Evolutionary conservation across 2,888 invertebrate genomes (phyloP).

Genomic region (Carcina quercana): DNA sequence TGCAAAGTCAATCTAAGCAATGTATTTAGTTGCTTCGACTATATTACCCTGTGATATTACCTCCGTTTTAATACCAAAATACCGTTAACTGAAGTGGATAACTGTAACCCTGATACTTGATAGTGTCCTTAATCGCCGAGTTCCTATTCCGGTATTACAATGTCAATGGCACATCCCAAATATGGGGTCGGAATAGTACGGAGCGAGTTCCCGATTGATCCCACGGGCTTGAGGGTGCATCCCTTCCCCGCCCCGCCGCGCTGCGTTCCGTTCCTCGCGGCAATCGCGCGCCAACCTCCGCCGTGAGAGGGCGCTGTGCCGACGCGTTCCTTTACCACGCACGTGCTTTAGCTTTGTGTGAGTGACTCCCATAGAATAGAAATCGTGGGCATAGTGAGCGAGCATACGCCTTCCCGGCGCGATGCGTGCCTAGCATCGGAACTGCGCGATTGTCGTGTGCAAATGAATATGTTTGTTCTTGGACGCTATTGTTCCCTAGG

Average conservation of each 20-base stretch:
- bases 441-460: conserved; percentile 47
- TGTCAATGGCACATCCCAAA: conserved; percentile 39
- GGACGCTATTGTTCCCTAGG: conserved; percentile 50
- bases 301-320: conserved; percentile 62
- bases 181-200: conserved; percentile 21
- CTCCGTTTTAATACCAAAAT: no score
- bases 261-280: conserved; percentile 31
- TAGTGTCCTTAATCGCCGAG: no score
- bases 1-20: no score
- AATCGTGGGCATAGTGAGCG: no score
- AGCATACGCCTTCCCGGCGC: conserved; percentile 46
- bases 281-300: conserved; percentile 68
- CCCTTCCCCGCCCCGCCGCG: conserved; percentile 40
- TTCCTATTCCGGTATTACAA: no score
- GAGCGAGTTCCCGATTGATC: conserved; percentile 31
- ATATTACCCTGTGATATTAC: no score
- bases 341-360: conserved; percentile 53
- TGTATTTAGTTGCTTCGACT: no score
- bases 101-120: no score
- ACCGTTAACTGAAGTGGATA: no score
- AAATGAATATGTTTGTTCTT: conserved; percentile 61
- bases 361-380: conserved; percentile 51
- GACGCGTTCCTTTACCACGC: conserved; percentile 32
- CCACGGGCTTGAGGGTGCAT: conserved; percentile 47
- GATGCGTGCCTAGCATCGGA: conserved; percentile 60